Conservation (phyloP, 2,113 vertebrate species). For the Syngnathus typhle region DNA sequence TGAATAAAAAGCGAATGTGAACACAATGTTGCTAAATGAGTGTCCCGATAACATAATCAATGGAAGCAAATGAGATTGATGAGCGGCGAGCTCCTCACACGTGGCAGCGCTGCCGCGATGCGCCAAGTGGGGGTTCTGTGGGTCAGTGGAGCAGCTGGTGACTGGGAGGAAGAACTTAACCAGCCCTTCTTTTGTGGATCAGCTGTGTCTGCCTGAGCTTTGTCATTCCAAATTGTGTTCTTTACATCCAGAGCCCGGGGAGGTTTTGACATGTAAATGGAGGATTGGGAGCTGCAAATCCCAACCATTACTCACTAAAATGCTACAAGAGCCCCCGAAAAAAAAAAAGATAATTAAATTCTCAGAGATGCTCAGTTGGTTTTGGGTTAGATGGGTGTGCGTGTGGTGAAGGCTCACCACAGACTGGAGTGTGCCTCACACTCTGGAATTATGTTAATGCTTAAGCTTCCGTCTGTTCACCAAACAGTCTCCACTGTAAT, state of each 20-base stretch:
- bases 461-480: constrained; percentile 51
- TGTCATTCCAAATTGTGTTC: constrained; percentile 72
- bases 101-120: constrained; percentile 41
- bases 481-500: constrained; percentile 44
- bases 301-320: constrained; percentile 56
- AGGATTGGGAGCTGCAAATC: constrained; percentile 48
- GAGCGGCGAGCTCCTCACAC: constrained; percentile 22
- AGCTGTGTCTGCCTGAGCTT: constrained; percentile 70
- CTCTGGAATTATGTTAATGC: constrained; percentile 67
- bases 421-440: constrained; percentile 64
- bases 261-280: constrained; percentile 74
- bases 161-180: constrained; percentile 73
- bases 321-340: constrained; percentile 33
- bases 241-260: constrained; percentile 61
- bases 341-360: constrained; percentile 25
- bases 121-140: constrained; percentile 53
- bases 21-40: constrained; percentile 1
- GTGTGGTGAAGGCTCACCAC: constrained; percentile 17
- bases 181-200: constrained; percentile 72
- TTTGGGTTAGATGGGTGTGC: neutral
- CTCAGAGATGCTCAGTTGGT: constrained; percentile 40
- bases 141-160: constrained; percentile 73
- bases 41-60: constrained; percentile 3
- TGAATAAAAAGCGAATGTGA: constrained; percentile 4
- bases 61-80: constrained; percentile 18